Evolutionary conservation across 2,797 vertebrate genomes (phyloP).

Genomic region (Dromococcyx pavoninus): DNA sequence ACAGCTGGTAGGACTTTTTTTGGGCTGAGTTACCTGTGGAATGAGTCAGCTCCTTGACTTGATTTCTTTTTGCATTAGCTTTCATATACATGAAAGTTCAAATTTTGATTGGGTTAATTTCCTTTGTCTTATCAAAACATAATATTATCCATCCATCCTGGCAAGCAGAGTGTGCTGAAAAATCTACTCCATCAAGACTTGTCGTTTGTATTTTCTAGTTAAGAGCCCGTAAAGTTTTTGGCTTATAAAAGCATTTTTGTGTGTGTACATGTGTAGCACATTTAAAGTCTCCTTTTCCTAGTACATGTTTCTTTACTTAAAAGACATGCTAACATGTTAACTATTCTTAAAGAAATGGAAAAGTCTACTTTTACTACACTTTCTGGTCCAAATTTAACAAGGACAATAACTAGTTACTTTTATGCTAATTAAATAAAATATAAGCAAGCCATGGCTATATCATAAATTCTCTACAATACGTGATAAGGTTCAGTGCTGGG

Average conservation of each 20-base stretch:
- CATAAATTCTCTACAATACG: not conserved
- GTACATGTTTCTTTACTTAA: not conserved
- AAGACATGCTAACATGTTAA: not conserved
- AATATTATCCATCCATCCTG: slow-evolving; percentile 10
- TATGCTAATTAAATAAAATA: not conserved
- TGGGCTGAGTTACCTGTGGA: slow-evolving; percentile 48
- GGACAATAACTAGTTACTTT: not conserved
- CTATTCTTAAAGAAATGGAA: not conserved
- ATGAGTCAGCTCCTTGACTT: slow-evolving; percentile 37
- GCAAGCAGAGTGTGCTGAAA: not conserved
- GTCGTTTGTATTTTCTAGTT: not conserved
- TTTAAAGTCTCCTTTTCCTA: not conserved
- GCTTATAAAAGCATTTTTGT: not conserved
- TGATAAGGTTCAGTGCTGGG: too few species aligned
- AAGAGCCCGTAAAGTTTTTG: not conserved
- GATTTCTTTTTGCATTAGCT: slow-evolving; percentile 26
- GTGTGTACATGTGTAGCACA: not conserved
- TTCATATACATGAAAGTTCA: not conserved
- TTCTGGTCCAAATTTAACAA: not conserved
- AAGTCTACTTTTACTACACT: not conserved
- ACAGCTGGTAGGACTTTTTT: slow-evolving; percentile 40
- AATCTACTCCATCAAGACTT: not conserved
- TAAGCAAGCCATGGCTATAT: not conserved
- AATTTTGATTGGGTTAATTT: slow-evolving; percentile 8
- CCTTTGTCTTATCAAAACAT: slow-evolving; percentile 38